Base-by-base conservation (phyloP, 2,888 invertebrate species). In the Artemia sinica region DNA sequence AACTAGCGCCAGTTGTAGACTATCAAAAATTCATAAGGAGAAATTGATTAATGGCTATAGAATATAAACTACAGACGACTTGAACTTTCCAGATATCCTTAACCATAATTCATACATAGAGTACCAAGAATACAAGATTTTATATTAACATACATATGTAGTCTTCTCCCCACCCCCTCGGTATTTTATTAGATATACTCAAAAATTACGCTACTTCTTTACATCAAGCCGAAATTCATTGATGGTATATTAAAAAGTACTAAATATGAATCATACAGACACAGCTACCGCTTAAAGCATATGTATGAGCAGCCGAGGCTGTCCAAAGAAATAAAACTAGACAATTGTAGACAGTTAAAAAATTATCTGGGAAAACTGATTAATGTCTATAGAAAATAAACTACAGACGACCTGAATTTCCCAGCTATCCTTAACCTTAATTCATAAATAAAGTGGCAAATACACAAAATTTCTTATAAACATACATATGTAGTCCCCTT, bases 321-420 rank as follows among this genome's bases (percentile, higher is more conserved):
- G 48, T 51, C n/a, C 14, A 41, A 6, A 41, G 41, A 41, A 41
- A 41, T 41, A 41, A 41, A 41, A 41, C 41, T 41, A 41, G 41
- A 41, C 41, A 41, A 6, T 41, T 41, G 1, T 41, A 41, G 41
- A 41, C 41, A 41, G 41, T 41, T 6, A 41, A 41, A 41, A 41
- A 41, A 5, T 41, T 41, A 41, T 41, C 41, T 41, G 41, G 41
- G 18, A 13, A 70, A 70, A 66, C n/a, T 58, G n/a, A 58, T 58
- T 58, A 58, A 58, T 5, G 13, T n/a, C 14, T 58, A 58, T 13
- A 63, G 18, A n/a, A 70, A 51, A 67, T 67, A 51, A 52, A 67
- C 69, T 65, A 68, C 65, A 71, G 69, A 67, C 67, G 68, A 65
- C 68, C 68, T 69, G 66, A 71, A 50, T 12, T 65, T 70, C 10